A percentile compares a stretch with the other conserved stretches of the same genome.
Evolutionary conservation across 2,113 vertebrate species (phyloP).

Genomic region (Pseudonaja textilis): DNA sequence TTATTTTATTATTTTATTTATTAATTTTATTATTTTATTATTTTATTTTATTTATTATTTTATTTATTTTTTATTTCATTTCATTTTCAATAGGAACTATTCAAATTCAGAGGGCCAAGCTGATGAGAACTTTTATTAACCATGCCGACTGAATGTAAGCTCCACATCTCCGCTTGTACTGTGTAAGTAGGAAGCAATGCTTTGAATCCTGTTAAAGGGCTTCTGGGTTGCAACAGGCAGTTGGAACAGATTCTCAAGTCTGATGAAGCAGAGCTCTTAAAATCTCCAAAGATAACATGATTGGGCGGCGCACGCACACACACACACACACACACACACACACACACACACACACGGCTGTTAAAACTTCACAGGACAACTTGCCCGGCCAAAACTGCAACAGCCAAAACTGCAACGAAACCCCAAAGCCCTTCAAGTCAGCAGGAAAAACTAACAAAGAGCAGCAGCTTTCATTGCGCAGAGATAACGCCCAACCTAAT

Average conservation of each 20-base stretch:
- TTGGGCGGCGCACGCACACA: neutral
- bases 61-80: neutral
- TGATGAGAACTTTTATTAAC: neutral
- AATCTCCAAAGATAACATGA: neutral
- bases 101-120: neutral
- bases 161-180: neutral
- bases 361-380: neutral
- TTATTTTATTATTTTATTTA: no score
- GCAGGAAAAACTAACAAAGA: conserved; percentile 9
- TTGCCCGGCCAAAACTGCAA: neutral
- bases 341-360: neutral
- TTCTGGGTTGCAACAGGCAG: neutral
- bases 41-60: no score
- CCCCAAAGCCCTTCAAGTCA: neutral
- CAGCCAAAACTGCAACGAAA: neutral
- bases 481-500: conserved; percentile 6
- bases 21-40: no score
- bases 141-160: no score
- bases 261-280: neutral
- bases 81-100: neutral
- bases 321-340: no score
- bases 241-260: neutral
- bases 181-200: neutral
- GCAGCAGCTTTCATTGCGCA: conserved; percentile 26
- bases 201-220: no score